Base-by-base conservation (phyloP, 2,113 vertebrate species). In the Etia nguti region DNA sequence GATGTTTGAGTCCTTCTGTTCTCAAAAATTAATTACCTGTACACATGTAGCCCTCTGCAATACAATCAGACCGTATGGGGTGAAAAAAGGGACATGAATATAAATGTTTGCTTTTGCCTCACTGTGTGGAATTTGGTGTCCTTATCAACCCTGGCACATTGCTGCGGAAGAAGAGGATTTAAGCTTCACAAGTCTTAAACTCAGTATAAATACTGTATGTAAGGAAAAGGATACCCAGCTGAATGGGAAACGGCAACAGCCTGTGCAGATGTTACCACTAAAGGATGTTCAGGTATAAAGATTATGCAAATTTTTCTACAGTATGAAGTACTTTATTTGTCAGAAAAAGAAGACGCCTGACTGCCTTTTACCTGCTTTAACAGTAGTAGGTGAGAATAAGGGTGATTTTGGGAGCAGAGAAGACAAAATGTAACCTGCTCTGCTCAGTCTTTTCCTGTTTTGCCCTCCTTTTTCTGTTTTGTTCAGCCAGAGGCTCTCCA, bases 401-500 rank as follows among this genome's bases (percentile, higher is more conserved):
- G 29, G 50, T 46, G 81, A 91, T 79, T 81, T 52, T 29, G 82
- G 54, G 79, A 80, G 85, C 84, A 83, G 81, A 80, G 29, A 70
- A 92, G 79, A 88, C 6, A 80, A 81, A 90, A 90, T 79, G 86
- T 50, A 90, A 88, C 79, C 79, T 80, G 50, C 56, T 81, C 73
- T 87, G 62, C 80, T 68, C 68, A 13, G 52, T 85, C 56, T 86
- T 87, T 83, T 57, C 26, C 79, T 75, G 54, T 81, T 88, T 85
- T 10, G 16, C 83, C 79, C 84, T 81, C 73, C 81, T 52, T 29
- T 82, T 20, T 57, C 36, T 83, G 84, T 86, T 88, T 88, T 86
- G 79, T 91, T 90, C 86, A 89, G 90, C 85, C 89, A 89, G 84
- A 82, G 83, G 82, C 89, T 92, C 52, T 85, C 80, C 24, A 22